A percentile compares a stretch with the other conserved stretches of the same genome.
Evolutionary conservation across 2,888 invertebrate species (phyloP).

Genomic region (Tupiocoris notatus): DNA sequence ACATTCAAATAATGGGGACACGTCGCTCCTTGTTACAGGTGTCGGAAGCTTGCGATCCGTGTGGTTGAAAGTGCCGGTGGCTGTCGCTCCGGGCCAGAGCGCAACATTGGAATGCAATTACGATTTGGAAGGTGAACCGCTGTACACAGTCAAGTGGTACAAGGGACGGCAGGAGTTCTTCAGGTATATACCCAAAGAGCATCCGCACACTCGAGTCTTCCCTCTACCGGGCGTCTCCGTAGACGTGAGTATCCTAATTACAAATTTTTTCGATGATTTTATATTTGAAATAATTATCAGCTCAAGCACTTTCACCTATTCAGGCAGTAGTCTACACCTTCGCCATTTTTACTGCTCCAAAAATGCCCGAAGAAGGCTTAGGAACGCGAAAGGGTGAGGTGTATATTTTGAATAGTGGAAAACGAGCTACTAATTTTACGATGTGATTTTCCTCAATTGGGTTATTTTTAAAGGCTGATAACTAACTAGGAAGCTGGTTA

Average conservation of each 20-base stretch:
- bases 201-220: constrained; percentile 72
- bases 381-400: too few relatives aligned
- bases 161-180: constrained; percentile 74
- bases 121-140: constrained; percentile 69
- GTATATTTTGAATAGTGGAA: too few relatives aligned
- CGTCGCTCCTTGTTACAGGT: constrained; percentile 55
- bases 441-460: too few relatives aligned
- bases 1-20: background rate
- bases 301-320: too few relatives aligned
- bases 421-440: too few relatives aligned
- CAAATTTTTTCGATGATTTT: too few relatives aligned
- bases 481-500: too few relatives aligned
- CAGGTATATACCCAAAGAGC: constrained; percentile 75
- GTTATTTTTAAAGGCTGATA: too few relatives aligned
- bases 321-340: too few relatives aligned
- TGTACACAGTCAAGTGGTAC: constrained; percentile 83
- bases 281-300: too few relatives aligned
- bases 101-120: constrained; percentile 73
- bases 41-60: constrained; percentile 66
- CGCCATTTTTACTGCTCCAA: too few relatives aligned
- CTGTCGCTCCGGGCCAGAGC: constrained; percentile 69
- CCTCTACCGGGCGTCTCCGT: constrained; percentile 68
- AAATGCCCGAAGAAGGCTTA: too few relatives aligned
- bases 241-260: constrained; percentile 63
- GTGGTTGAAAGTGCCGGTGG: constrained; percentile 68